Percentiles rank a stretch among this genome's conserved stretches.
phyloP scores from a whole-genome alignment of 2,797 vertebrate species.

The Gouania willdenowi region DNA sequence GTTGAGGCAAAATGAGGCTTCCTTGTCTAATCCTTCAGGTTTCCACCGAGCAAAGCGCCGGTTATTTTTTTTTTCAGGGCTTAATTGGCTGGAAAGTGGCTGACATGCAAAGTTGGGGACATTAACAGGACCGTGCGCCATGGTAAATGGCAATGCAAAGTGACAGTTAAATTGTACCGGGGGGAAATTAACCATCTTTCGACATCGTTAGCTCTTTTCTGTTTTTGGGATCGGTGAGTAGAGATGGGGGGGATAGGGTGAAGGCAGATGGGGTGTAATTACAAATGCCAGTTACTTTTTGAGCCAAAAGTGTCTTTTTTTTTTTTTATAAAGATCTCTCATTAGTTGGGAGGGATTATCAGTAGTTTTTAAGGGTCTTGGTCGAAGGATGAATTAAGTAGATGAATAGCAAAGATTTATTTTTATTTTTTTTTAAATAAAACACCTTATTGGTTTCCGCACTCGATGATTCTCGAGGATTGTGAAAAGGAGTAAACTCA shows the following conservation, averaged over 20 bases:
- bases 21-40: slow-evolving; percentile 99
- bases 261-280: slow-evolving; percentile 88
- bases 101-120: slow-evolving; percentile 99
- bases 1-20: slow-evolving; percentile 86
- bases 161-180: slow-evolving; percentile 99
- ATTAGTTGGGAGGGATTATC: slow-evolving; percentile 62
- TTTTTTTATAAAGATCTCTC: slow-evolving; percentile 38
- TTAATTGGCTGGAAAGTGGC: slow-evolving; percentile 99
- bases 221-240: too few relatives aligned
- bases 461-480: too few relatives aligned
- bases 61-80: slow-evolving; percentile 90
- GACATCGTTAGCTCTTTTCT: slow-evolving; percentile 88
- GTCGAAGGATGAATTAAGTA: slow-evolving; percentile 23
- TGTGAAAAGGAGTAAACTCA: too few relatives aligned
- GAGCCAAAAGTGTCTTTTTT: slow-evolving; percentile 71
- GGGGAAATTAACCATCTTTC: slow-evolving; percentile 99
- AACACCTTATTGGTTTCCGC: too few relatives aligned
- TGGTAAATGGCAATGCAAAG: slow-evolving; percentile 97
- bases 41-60: slow-evolving; percentile 87
- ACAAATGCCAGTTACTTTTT: slow-evolving; percentile 72
- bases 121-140: slow-evolving; percentile 88
- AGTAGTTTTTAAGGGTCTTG: slow-evolving; percentile 62
- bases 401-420: slow-evolving; percentile 16
- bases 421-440: too few relatives aligned
- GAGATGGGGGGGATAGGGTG: slow-evolving; percentile 20